Percentiles rank a stretch among this genome's conserved stretches.
phyloP scores from a whole-genome alignment of 1,140 invertebrate species.

The Lucilia cuprina region DNA sequence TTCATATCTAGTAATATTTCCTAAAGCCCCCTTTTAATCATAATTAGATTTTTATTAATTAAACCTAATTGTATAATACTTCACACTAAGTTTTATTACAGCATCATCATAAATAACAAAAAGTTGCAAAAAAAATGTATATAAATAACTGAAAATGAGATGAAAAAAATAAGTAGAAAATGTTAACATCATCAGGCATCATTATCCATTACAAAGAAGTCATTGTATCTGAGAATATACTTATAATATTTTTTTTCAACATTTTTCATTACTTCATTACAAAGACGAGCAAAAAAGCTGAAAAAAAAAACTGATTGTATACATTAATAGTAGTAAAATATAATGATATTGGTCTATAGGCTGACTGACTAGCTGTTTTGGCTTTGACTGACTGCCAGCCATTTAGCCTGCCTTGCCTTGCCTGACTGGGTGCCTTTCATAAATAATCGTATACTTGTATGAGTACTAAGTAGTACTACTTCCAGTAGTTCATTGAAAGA shows the following conservation, averaged over 20 bases:
- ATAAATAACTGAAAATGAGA: background rate
- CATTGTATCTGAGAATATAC: background rate
- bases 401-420: too few species aligned
- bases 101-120: background rate
- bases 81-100: background rate
- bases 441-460: too few species aligned
- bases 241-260: background rate
- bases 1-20: too few species aligned
- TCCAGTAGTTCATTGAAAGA: too few species aligned
- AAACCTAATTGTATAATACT: background rate
- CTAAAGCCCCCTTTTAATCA: background rate
- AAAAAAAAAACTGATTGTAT: background rate
- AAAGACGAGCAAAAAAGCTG: background rate
- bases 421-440: too few species aligned
- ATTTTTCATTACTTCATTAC: slow-evolving; percentile 1
- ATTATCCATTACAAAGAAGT: background rate
- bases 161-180: background rate
- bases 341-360: background rate
- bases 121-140: too few species aligned
- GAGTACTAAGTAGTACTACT: too few species aligned
- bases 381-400: too few species aligned
- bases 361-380: too few species aligned
- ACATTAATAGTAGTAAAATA: background rate
- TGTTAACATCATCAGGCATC: background rate
- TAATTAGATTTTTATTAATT: background rate